These are phyloP conservation scores for Hydrozoanthus gracilis DNA, from an alignment of 92 coral and sea anemone species.

Conservation along the genomic window DNA sequence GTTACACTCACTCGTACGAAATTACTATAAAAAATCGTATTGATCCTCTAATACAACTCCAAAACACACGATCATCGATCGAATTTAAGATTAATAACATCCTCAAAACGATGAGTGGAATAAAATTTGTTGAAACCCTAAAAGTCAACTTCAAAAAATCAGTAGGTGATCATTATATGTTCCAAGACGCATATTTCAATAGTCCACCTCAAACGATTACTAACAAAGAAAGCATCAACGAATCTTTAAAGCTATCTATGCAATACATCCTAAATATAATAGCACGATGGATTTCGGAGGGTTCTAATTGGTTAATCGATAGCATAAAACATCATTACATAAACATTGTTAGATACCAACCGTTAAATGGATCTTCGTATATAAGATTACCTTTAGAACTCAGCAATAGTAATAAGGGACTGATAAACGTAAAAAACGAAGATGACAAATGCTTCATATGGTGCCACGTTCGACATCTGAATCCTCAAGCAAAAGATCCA, in stretches of 20 bases:
- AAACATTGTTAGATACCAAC: background rate
- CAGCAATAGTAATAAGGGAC: background rate
- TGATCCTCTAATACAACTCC: no score
- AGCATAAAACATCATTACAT: background rate
- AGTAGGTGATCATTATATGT: no score
- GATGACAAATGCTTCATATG: no score
- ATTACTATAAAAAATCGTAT: no score
- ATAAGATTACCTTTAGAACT: background rate
- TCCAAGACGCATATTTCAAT: no score
- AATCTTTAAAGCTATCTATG: background rate
- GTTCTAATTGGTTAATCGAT: background rate
- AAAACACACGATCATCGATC: no score
- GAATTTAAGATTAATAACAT: no score
- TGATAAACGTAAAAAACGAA: no score
- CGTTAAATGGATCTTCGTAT: background rate
- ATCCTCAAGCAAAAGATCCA: background rate
- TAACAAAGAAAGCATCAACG: background rate
- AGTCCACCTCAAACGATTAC: background rate
- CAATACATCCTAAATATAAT: background rate
- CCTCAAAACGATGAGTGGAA: no score
- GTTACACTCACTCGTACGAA: no score
- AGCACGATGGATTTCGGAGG: background rate
- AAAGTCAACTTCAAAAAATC: no score
- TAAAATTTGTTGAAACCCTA: no score
- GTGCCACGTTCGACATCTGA: background rate